Evolutionary conservation across 1,140 invertebrate genomes (phyloP).

Genomic region (Andricus grossulariae): DNA sequence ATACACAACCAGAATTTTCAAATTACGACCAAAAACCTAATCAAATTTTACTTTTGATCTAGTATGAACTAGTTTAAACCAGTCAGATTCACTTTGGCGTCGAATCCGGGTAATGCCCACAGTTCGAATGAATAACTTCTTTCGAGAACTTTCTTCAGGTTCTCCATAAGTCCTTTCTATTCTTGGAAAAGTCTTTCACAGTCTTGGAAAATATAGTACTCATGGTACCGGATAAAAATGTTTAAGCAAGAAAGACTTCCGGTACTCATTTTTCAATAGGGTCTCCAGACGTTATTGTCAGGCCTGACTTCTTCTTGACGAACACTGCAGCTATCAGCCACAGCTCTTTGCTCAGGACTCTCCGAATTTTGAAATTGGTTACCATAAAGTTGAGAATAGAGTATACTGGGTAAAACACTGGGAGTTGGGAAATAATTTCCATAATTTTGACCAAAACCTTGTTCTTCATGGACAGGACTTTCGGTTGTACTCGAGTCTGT

Average conservation of each 20-base stretch:
- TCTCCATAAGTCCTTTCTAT: neutral
- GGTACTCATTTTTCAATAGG: slow-evolving; percentile 61
- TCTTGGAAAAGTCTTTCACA: slow-evolving; percentile 46
- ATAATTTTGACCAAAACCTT: slow-evolving; percentile 79
- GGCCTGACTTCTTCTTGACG: slow-evolving; percentile 74
- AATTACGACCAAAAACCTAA: slow-evolving; percentile 30
- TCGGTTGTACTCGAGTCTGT: slow-evolving; percentile 89
- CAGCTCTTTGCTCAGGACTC: slow-evolving; percentile 66
- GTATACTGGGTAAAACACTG: slow-evolving; percentile 84
- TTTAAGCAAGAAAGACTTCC: slow-evolving; percentile 20
- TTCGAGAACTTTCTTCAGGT: neutral
- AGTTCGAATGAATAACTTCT: slow-evolving; percentile 31
- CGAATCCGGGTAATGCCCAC: slow-evolving; percentile 59
- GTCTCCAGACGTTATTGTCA: slow-evolving; percentile 75
- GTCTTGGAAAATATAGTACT: slow-evolving; percentile 24
- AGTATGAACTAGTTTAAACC: slow-evolving; percentile 36
- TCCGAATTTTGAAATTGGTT: slow-evolving; percentile 85
- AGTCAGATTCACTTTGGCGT: slow-evolving; percentile 40
- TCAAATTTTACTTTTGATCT: slow-evolving; percentile 34
- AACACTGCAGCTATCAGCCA: slow-evolving; percentile 70
- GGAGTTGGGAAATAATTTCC: slow-evolving; percentile 81
- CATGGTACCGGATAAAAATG: neutral
- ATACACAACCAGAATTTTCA: slow-evolving; percentile 42
- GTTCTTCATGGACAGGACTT: slow-evolving; percentile 87
- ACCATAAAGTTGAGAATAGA: slow-evolving; percentile 89